Conservation (phyloP, 2,888 invertebrate species). For the Eristalis arbustorum region DNA sequence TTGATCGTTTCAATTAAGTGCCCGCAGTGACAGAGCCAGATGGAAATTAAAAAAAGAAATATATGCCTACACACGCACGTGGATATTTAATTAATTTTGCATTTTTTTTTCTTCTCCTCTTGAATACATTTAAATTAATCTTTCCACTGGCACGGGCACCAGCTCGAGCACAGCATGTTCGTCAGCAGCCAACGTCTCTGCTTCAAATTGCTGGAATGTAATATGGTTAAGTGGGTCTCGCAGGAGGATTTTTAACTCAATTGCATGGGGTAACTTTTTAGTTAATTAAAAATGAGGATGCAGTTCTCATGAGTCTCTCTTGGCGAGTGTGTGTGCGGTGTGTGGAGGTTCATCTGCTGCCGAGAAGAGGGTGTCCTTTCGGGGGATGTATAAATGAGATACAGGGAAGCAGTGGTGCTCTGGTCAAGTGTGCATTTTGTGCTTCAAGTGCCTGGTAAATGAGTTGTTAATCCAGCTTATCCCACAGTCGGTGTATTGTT, state of each 20-base stretch:
- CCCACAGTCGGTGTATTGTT: too few relatives aligned
- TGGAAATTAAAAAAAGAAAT: background rate
- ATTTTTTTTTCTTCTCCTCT: background rate
- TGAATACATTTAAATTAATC: background rate
- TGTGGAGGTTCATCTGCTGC: background rate
- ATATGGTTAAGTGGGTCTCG: background rate
- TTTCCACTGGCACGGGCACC: background rate
- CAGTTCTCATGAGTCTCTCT: background rate
- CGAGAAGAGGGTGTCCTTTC: background rate
- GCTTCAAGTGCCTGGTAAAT: background rate
- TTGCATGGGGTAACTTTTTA: slow-evolving; percentile 1
- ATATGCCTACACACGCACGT: background rate
- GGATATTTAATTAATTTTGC: background rate
- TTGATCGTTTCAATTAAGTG: background rate
- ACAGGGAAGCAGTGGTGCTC: background rate
- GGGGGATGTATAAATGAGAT: background rate
- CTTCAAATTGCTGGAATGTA: background rate
- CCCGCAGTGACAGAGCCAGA: background rate
- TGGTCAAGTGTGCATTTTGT: background rate
- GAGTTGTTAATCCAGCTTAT: background rate
- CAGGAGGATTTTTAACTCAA: background rate
- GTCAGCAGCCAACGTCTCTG: background rate
- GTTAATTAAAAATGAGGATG: slow-evolving; percentile 7
- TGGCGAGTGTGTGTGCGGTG: background rate
- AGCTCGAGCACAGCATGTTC: background rate